Evolutionary conservation across 1,140 invertebrate species (phyloP), one percentile per base, ranked within the genome.

Genomic region (Globodera ellingtonae): DNA sequence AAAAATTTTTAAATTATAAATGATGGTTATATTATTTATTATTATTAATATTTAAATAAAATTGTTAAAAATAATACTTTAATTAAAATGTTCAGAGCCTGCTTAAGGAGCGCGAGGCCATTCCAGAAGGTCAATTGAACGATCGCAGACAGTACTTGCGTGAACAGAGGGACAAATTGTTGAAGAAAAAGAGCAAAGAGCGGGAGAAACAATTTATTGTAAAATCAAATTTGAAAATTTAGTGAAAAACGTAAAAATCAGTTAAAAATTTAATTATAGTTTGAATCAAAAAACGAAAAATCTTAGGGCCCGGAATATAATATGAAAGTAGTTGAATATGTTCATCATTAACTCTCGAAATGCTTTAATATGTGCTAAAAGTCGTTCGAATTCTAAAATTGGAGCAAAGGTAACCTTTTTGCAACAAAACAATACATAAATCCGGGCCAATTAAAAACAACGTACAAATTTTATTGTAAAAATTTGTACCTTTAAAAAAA

Each of bases 121-220:
- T 83, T 46, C 50, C 82, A 5, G 82, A 83, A 44, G 81, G 78
- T 47, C 21, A 75, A 35, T n/a, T 84, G n/a, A 7, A 52, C 24
- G 44, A 87, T 70, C 72, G 83, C 65, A 67, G 52, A 8, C 48
- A 65, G 6, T 84, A 84, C 72, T 56, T 84, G n/a, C 47, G 65
- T 24, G 72, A 84, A 72, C 83, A 84, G n/a, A 44, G 83, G 66
- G 83, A 84, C 73, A 84, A 84, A 71, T 56, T 84, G 59, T 9
- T 84, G 10, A 67, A 82, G 44, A 79, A 70, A 52, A 84, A 86
- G 46, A 78, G 71, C 35, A 86, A 81, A 62, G 82, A 84, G 82
- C 62, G 83, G 18, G 85, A 86, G 69, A 82, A 86, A 52, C 83
- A 84, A 56, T 69, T 84, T 15, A 7, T 52, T 44, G 81, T 82